phyloP scores from a whole-genome alignment of 1,140 invertebrate genomes.

The Ridgeia piscesae region DNA sequence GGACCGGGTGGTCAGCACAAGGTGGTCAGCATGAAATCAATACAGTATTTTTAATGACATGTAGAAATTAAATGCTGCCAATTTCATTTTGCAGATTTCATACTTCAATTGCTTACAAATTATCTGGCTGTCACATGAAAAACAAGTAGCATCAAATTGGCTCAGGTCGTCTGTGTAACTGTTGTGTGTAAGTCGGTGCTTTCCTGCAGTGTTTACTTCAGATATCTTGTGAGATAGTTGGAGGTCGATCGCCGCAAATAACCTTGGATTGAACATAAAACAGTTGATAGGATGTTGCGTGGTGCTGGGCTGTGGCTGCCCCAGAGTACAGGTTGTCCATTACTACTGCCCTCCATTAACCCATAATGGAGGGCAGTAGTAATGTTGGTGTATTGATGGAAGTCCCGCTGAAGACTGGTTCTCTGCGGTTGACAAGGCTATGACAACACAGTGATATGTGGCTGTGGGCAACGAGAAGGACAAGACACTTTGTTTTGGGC shows the following conservation, averaged over 20 bases:
- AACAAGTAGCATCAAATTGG: neutral
- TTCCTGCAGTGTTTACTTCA: neutral
- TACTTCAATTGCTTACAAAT: neutral
- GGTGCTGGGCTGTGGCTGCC: neutral
- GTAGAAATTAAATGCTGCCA: no score
- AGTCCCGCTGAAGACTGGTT: neutral
- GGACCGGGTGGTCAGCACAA: no score
- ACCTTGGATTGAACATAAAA: neutral
- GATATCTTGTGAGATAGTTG: neutral
- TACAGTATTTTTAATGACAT: no score
- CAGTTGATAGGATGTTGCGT: neutral
- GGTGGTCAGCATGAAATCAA: no score
- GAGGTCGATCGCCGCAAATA: neutral
- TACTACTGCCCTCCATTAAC: neutral
- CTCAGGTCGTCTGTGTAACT: neutral
- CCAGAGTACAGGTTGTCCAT: neutral
- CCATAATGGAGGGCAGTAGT: neutral
- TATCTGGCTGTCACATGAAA: neutral
- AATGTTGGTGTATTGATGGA: neutral
- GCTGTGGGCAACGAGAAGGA: no score
- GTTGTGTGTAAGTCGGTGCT: neutral
- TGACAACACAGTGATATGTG: neutral
- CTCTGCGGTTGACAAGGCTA: neutral
- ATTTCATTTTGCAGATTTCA: no score
- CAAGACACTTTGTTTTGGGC: neutral